Evolutionary conservation across 1,140 invertebrate genomes (phyloP), one percentile per base, ranked within the genome.

Genomic region (Drosophila dunni): DNA sequence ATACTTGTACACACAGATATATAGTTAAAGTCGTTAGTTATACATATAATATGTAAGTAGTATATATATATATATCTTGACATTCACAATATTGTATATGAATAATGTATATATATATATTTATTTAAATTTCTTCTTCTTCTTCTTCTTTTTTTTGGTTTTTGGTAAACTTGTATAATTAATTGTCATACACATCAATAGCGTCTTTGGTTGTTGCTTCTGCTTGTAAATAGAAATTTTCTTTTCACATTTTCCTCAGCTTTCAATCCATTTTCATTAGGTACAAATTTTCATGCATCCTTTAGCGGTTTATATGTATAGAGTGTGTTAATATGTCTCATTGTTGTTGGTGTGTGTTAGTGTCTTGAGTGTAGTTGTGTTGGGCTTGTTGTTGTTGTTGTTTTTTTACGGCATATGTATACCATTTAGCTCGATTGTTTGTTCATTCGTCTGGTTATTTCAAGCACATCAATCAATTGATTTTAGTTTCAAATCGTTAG

Each of bases 101-200:
- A 82, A 85, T 85, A 85, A 72, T 68, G 45, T 73, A 33, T 75
- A 58, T 67, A 83, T 51, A 57, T 72, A 61, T 72, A 29, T 34
- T 61, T 64, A 42, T 72, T 51, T 64, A 57, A 69, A 73, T 62
- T 62, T 13, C 17, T 60, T 44, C 57, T 13, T n/a, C n/a, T n/a
- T n/a, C n/a, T n/a, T n/a, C n/a, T 76, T 38, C 53, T 45, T 57
- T 17, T 38, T 17, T 61, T 29, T 46, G n/a, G 44, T 40, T 63
- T 36, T 33, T 71, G 70, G 70, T 81, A 79, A 79, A 71, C 64
- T 83, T 88, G 79, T 88, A 89, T 88, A 89, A 80, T 88, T 88
- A 88, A 88, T 88, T 88, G 83, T 88, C 83, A 75, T 89, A 88
- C 84, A 89, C 83, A 88, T 88, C 84, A 79, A 88, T 88, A 88